Percentiles rank a stretch among this genome's conserved stretches.
phyloP scores from a whole-genome alignment of 1,140 invertebrate species.

The Drosophila athabasca region DNA sequence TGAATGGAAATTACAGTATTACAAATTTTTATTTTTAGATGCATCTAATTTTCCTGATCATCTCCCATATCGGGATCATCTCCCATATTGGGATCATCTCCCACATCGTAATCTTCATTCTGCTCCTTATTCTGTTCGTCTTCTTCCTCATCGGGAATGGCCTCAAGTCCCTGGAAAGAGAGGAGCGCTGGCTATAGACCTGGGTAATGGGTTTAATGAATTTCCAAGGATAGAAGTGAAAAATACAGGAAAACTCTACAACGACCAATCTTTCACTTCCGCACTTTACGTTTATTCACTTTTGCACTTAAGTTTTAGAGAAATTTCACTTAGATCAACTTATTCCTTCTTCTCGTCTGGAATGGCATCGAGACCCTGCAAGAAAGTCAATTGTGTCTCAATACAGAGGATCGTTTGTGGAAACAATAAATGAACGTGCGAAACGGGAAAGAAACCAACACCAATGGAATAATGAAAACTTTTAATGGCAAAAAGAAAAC shows the following conservation, averaged over 20 bases:
- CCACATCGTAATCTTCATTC: slow-evolving; percentile 16
- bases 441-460: background rate
- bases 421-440: slow-evolving; percentile 7
- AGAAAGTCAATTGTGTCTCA: slow-evolving; percentile 49
- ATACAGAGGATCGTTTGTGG: slow-evolving; percentile 13
- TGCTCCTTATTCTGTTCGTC: slow-evolving; percentile 12
- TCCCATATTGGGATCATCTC: slow-evolving; percentile 30
- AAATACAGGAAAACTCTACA: slow-evolving; percentile 33
- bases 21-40: background rate
- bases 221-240: background rate
- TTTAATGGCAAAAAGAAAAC: background rate
- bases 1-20: slow-evolving; percentile 1
- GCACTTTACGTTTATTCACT: slow-evolving; percentile 68
- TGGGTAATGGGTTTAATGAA: no score
- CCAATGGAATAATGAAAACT: slow-evolving; percentile 1
- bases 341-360: slow-evolving; percentile 84
- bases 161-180: slow-evolving; percentile 64
- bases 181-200: slow-evolving; percentile 9
- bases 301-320: slow-evolving; percentile 75
- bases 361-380: slow-evolving; percentile 85
- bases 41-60: slow-evolving; percentile 8
- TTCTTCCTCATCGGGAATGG: slow-evolving; percentile 44
- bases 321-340: slow-evolving; percentile 56
- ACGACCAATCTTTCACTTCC: slow-evolving; percentile 37
- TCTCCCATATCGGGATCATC: slow-evolving; percentile 20